A percentile compares a stretch with the other conserved stretches of the same genome.
These are phyloP conservation scores for Macaria liturata DNA, from an alignment of 2,888 invertebrate genomes.

Conservation along the genomic window DNA sequence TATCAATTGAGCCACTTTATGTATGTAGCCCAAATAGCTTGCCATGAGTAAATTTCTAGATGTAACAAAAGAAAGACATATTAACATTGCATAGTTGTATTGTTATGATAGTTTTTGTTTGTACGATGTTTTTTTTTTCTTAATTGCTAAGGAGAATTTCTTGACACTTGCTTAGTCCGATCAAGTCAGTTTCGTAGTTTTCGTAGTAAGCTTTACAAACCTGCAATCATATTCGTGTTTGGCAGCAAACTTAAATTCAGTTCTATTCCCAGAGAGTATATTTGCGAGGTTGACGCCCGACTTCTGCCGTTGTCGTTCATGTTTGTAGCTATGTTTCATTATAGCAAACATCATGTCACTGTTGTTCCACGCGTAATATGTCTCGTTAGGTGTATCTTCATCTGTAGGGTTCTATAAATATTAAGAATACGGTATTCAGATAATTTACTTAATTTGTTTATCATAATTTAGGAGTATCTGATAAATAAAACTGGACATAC, in stretches of 20 bases:
- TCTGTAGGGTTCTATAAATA: conserved; percentile 10
- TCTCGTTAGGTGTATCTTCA: conserved; percentile 18
- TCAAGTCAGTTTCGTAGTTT: no score
- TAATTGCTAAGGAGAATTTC: no score
- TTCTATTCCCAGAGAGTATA: conserved; percentile 57
- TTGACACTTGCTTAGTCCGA: no score
- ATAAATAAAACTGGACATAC: no score
- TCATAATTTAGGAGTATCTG: no score
- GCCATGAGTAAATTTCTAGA: conserved; percentile 64
- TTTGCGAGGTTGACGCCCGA: conserved; percentile 41
- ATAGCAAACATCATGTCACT: conserved; percentile 64
- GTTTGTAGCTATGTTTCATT: conserved; percentile 76
- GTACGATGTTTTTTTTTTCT: no score
- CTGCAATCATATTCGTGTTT: conserved; percentile 64
- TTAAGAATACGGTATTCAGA: no score
- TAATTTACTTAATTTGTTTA: no score
- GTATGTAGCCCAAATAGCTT: conserved; percentile 58
- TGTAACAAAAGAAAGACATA: no score
- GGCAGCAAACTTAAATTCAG: conserved; percentile 51
- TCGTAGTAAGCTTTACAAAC: conserved; percentile 33
- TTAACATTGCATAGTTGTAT: no score
- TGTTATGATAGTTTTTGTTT: no score
- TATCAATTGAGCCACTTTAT: conserved; percentile 58
- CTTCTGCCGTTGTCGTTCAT: conserved; percentile 56
- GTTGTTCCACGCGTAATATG: conserved; percentile 80